Percentiles rank a stretch among this genome's conserved stretches.
phyloP scores from a whole-genome alignment of 1,140 invertebrate species.

The Potamilus streckersoni region DNA sequence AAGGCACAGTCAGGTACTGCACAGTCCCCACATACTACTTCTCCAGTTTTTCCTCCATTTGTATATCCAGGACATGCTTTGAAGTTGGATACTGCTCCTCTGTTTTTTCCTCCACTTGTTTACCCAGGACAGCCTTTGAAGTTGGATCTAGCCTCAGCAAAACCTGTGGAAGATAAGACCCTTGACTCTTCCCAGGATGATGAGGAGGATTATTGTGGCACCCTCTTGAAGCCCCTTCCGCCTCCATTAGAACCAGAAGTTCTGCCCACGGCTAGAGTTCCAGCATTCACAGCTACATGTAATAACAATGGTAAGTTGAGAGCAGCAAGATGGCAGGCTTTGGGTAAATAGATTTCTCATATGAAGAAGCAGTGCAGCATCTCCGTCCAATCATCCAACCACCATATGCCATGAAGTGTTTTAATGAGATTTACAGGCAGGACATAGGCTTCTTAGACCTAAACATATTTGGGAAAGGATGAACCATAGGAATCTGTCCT shows the following conservation, averaged over 20 bases:
- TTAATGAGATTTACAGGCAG: too few species aligned
- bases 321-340: too few species aligned
- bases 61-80: not conserved
- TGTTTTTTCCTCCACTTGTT: not conserved
- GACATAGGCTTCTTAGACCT: too few species aligned
- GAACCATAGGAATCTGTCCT: too few species aligned
- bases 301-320: conserved; percentile 5
- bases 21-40: not conserved
- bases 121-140: not conserved
- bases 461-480: too few species aligned
- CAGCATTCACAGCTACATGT: conserved; percentile 19
- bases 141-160: conserved; percentile 3
- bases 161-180: not conserved
- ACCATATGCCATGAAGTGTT: too few species aligned
- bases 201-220: not conserved
- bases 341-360: too few species aligned
- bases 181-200: not conserved
- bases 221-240: conserved; percentile 26
- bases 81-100: not conserved
- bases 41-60: conserved; percentile 4
- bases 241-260: conserved; percentile 30
- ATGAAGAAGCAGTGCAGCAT: too few species aligned
- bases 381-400: too few species aligned
- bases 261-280: conserved; percentile 15
- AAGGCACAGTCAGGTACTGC: too few species aligned